These are phyloP conservation scores for Metopolophium dirhodum DNA, from an alignment of 1,140 invertebrate genomes.

Conservation along the genomic window DNA sequence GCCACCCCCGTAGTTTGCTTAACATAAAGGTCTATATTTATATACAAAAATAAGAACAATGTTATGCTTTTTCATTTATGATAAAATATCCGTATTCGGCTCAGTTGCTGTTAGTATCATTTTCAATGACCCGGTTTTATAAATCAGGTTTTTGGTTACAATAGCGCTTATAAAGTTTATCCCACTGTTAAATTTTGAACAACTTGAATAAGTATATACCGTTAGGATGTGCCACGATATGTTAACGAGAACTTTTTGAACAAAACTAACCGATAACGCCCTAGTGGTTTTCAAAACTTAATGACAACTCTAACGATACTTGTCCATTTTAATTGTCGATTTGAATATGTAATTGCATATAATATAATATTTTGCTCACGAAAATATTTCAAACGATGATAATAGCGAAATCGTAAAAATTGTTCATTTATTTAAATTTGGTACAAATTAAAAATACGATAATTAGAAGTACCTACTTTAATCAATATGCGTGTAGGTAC, in stretches of 20 bases:
- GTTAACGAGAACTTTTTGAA: not conserved
- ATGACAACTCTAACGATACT: not conserved
- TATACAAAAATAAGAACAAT: not conserved
- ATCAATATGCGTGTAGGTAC: too few relatives aligned
- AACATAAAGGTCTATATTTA: not conserved
- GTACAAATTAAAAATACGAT: too few relatives aligned
- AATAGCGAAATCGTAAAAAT: too few relatives aligned
- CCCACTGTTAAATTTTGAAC: not conserved
- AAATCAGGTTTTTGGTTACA: not conserved
- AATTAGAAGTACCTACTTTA: too few relatives aligned
- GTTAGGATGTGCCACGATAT: not conserved
- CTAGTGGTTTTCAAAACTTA: too few relatives aligned
- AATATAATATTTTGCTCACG: not conserved
- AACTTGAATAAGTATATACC: not conserved
- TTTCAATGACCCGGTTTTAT: not conserved
- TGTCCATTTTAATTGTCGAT: not conserved
- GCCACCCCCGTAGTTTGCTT: not conserved
- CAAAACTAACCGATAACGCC: not conserved
- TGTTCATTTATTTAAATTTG: too few relatives aligned
- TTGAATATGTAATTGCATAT: not conserved
- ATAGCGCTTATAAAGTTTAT: not conserved
- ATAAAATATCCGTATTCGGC: not conserved
- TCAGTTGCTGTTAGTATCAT: not conserved
- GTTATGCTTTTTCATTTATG: not conserved
- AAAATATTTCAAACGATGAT: not conserved